Conservation (phyloP, 2,888 invertebrate species). For the Callyntrura sp. region DNA sequence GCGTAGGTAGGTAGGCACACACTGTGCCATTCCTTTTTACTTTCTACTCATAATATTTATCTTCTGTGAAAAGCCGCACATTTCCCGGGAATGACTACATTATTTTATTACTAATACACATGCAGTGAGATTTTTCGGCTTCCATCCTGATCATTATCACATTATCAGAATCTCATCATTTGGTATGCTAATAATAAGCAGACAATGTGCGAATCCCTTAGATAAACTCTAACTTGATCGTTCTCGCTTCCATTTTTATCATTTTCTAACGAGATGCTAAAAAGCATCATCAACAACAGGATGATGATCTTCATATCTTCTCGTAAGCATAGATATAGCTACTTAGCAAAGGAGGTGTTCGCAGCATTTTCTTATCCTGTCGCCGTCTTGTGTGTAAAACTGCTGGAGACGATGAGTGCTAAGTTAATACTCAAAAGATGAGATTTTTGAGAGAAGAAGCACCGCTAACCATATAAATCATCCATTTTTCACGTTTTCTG, state of each 20-base stretch:
- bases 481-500: slow-evolving; percentile 39
- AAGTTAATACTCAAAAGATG: slow-evolving; percentile 41
- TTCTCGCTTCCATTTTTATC: slow-evolving; percentile 1
- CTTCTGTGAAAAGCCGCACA: too few relatives aligned
- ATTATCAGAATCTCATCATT: slow-evolving; percentile 45
- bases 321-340: too few relatives aligned
- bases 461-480: slow-evolving; percentile 39
- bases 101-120: too few relatives aligned
- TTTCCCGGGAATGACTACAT: too few relatives aligned
- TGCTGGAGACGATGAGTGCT: neutral
- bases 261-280: slow-evolving; percentile 14
- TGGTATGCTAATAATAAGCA: slow-evolving; percentile 32
- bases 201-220: slow-evolving; percentile 31
- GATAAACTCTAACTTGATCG: neutral
- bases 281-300: neutral
- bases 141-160: slow-evolving; percentile 27
- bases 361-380: too few relatives aligned
- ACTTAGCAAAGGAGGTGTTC: too few relatives aligned
- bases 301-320: too few relatives aligned
- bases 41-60: too few relatives aligned
- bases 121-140: too few relatives aligned
- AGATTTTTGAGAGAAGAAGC: slow-evolving; percentile 28
- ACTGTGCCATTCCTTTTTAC: too few relatives aligned
- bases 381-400: neutral
- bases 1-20: too few relatives aligned